phyloP scores from a whole-genome alignment of 2,888 invertebrate species.

The Rotaria macrura region DNA sequence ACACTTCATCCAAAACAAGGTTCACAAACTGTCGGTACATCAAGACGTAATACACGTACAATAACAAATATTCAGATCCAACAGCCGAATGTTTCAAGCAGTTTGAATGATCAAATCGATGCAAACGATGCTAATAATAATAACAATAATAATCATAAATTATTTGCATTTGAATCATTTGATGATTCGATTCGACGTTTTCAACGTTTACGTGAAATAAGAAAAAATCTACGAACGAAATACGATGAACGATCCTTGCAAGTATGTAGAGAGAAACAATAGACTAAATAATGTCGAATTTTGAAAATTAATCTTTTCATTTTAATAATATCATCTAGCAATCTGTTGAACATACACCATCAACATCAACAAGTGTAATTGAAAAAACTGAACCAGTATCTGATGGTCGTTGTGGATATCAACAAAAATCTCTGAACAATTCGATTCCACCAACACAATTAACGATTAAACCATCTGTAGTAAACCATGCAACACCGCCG shows the following conservation, averaged over 20 bases:
- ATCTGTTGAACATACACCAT: neutral
- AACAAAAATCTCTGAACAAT: neutral
- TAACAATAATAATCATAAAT: neutral
- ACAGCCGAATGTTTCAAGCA: neutral
- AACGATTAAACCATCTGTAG: neutral
- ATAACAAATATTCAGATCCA: neutral
- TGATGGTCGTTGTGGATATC: neutral
- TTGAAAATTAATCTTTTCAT: too few relatives aligned
- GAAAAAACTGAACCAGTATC: neutral
- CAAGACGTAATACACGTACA: neutral
- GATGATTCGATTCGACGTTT: constrained; percentile 8
- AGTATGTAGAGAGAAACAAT: neutral
- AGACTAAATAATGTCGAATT: neutral
- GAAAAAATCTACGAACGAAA: neutral
- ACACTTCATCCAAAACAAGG: neutral
- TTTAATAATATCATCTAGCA: neutral
- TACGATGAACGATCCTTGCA: neutral
- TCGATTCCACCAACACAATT: neutral
- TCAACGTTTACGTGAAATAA: constrained; percentile 12
- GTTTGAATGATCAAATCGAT: neutral
- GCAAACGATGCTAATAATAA: neutral
- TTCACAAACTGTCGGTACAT: neutral
- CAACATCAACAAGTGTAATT: neutral
- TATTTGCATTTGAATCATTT: constrained; percentile 3
- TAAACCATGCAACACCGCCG: neutral